Evolutionary conservation across 2,797 vertebrate species (phyloP), one percentile per base, ranked within the genome.

Genomic region (Scomberomorus guttatus): DNA sequence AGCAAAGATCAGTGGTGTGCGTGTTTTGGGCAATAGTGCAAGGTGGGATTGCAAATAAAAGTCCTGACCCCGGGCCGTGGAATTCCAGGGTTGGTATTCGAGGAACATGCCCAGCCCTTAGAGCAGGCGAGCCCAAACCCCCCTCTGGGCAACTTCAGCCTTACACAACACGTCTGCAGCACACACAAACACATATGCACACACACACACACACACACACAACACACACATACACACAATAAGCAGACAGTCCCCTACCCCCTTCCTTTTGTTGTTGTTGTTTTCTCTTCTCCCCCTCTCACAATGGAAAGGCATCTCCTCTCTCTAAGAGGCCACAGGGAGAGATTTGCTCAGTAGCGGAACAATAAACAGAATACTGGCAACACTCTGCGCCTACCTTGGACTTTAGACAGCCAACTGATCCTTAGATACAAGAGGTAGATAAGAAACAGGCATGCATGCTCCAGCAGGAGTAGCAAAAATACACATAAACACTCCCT

Each of bases 261-360:
- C 89, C 91, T 87, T 92, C 80, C 89, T 82, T 92, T 91, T 92
- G 84, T 94, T 93, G 90, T 92, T 92, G 91, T 92, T 93, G 88
- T 92, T 90, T 90, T 89, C 87, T 84, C 77, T 62, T 81, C 80
- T 72, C 75, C 83, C 85, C 83, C 78, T 70, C 72, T 82, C 75
- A 85, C 92, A 92, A 92, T 89, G 77, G 89, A 89, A 86, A 90
- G 83, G 87, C 90, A 92, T 90, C 83, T 89, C 90, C 68, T 74
- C 83, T 87, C 85, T 83, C 81, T 75, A 50, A 87, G 85, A 92
- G 88, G 87, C 90, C 86, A 70, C 87, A 89, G 72, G 55, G 70
- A 88, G 73, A 84, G 77, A 87, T 91, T 79, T 71, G 83, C 83
- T 87, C 82, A 63, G 75, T 55, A 77, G 85, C 29, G 2, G 84